These are phyloP conservation scores for Acyrthosiphon pisum DNA, from an alignment of 1,140 invertebrate genomes.

Conservation along the genomic window DNA sequence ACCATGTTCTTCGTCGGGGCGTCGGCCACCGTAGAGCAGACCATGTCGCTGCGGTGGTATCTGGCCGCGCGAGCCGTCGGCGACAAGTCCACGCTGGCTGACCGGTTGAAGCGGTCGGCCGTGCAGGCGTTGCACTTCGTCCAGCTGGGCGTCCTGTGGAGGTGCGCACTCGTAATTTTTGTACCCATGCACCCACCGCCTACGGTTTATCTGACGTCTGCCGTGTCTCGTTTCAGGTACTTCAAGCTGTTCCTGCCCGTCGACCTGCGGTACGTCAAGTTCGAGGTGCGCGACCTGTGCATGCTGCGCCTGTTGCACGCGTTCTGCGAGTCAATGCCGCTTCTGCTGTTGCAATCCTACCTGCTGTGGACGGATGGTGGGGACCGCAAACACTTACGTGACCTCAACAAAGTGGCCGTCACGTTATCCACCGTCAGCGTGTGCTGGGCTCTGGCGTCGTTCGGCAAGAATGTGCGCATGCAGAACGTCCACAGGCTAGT, in stretches of 20 bases:
- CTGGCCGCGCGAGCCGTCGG: constrained; percentile 55
- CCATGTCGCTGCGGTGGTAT: constrained; percentile 65
- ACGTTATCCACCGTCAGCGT: constrained; percentile 82
- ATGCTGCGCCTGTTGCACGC: constrained; percentile 85
- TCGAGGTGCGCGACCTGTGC: constrained; percentile 77
- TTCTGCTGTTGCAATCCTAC: constrained; percentile 84
- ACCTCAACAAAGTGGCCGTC: constrained; percentile 83
- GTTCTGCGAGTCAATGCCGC: constrained; percentile 85
- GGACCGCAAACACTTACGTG: constrained; percentile 68
- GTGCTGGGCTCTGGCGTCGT: constrained; percentile 89
- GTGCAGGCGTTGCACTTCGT: constrained; percentile 75
- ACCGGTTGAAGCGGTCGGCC: constrained; percentile 59
- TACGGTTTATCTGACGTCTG: background rate
- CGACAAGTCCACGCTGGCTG: constrained; percentile 42
- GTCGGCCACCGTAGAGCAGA: constrained; percentile 75
- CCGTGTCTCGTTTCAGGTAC: constrained; percentile 67
- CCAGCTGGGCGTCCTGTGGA: constrained; percentile 85
- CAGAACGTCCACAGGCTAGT: constrained; percentile 84
- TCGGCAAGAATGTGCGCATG: constrained; percentile 83
- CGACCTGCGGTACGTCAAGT: constrained; percentile 81
- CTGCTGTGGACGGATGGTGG: constrained; percentile 67
- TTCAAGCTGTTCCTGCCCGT: constrained; percentile 86
- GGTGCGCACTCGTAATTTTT: background rate
- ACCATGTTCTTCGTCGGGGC: constrained; percentile 73
- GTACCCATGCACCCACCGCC: background rate